These are phyloP conservation scores for Bombus breviceps DNA, from an alignment of 1,140 invertebrate genomes.

Conservation along the genomic window DNA sequence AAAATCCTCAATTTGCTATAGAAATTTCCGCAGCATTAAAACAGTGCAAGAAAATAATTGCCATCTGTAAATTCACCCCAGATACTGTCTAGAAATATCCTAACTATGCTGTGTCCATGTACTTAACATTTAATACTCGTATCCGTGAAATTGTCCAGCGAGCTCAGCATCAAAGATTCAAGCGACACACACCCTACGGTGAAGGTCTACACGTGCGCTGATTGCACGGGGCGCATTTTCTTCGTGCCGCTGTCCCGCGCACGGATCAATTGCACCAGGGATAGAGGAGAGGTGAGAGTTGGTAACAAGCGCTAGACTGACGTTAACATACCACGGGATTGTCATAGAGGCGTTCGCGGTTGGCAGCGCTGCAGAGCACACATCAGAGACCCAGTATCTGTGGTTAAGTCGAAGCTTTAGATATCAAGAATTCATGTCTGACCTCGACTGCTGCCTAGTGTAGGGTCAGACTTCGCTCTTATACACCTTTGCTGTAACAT, in stretches of 20 bases:
- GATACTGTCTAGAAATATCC: no score
- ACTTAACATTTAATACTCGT: not conserved
- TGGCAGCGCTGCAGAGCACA: constrained; percentile 26
- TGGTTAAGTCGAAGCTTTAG: constrained; percentile 67
- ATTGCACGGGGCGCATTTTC: constrained; percentile 12
- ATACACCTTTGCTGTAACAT: constrained; percentile 9
- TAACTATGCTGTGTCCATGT: no score
- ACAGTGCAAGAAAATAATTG: not conserved
- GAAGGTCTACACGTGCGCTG: not conserved
- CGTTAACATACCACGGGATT: constrained; percentile 68
- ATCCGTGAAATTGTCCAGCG: not conserved
- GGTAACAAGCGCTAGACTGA: constrained; percentile 45
- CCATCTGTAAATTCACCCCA: not conserved
- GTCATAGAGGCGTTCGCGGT: constrained; percentile 58
- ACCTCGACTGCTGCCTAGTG: constrained; percentile 60
- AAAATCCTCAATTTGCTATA: no score
- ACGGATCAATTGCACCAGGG: not conserved
- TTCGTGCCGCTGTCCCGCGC: not conserved
- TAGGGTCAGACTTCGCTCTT: constrained; percentile 17
- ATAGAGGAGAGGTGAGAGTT: not conserved
- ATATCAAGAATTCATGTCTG: constrained; percentile 76
- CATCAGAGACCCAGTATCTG: constrained; percentile 65
- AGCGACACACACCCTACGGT: not conserved
- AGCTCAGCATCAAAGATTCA: constrained; percentile 37
- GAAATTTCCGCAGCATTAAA: no score